Conservation (phyloP, 2,888 invertebrate species). For the Sinhomidia bicolor region DNA sequence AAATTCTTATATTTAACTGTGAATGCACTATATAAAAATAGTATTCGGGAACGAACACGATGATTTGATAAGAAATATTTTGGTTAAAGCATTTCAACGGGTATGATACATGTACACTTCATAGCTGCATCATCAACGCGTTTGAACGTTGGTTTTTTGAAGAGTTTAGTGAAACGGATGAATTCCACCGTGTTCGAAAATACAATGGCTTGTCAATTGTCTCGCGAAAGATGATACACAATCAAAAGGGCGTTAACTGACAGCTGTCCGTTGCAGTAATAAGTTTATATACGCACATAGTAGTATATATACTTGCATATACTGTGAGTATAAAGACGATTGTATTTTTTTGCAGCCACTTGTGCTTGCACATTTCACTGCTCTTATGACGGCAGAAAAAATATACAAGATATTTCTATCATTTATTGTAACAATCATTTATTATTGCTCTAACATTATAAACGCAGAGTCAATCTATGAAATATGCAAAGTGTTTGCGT, state of each 20-base stretch:
- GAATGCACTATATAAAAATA: too few relatives aligned
- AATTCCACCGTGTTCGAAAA: constrained; percentile 58
- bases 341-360: constrained; percentile 26
- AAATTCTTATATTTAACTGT: too few relatives aligned
- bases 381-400: not conserved
- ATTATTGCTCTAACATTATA: not conserved
- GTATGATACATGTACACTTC: too few relatives aligned
- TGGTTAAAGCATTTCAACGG: too few relatives aligned
- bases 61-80: too few relatives aligned
- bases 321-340: too few relatives aligned
- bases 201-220: constrained; percentile 68
- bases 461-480: not conserved
- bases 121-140: not conserved
- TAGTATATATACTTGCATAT: too few relatives aligned
- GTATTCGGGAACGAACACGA: too few relatives aligned
- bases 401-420: constrained; percentile 15
- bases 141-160: not conserved
- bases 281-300: constrained; percentile 49
- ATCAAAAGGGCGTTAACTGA: constrained; percentile 76
- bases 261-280: constrained; percentile 73
- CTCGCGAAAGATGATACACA: constrained; percentile 72
- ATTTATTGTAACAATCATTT: constrained; percentile 14
- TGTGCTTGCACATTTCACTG: constrained; percentile 39
- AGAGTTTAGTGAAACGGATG: constrained; percentile 1
- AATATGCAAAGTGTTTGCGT: not conserved